Percentiles rank a stretch among this genome's conserved stretches.
Evolutionary conservation across 1,140 invertebrate species (phyloP).

Genomic region (Ruditapes philippinarum): DNA sequence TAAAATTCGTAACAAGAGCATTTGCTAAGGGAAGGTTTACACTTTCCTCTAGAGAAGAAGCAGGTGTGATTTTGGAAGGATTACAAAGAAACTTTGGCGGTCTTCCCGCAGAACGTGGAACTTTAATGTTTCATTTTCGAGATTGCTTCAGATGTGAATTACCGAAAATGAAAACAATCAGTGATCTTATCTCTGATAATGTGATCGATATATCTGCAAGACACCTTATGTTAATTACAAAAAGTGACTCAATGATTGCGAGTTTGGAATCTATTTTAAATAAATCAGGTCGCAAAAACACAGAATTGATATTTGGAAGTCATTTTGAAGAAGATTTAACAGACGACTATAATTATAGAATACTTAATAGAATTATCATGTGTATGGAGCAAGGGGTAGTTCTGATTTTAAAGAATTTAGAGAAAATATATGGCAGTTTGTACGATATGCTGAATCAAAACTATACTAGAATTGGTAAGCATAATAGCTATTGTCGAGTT

Average conservation of each 20-base stretch:
- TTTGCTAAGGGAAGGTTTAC: neutral
- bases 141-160: neutral
- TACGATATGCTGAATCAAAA: conserved; percentile 84
- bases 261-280: conserved; percentile 67
- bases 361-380: conserved; percentile 78
- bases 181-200: conserved; percentile 71
- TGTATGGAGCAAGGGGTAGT: conserved; percentile 81
- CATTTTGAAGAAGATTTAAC: conserved; percentile 78
- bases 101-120: conserved; percentile 57
- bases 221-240: conserved; percentile 75
- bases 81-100: conserved; percentile 80
- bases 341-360: conserved; percentile 79
- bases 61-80: conserved; percentile 57
- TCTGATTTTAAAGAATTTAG: conserved; percentile 78
- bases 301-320: conserved; percentile 77
- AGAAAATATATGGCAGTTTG: conserved; percentile 81
- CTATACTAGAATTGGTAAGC: conserved; percentile 77
- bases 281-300: conserved; percentile 39
- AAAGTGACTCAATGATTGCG: conserved; percentile 71
- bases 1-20: conserved; percentile 75
- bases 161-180: neutral
- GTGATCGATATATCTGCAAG: conserved; percentile 64
- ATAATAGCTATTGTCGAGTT: conserved; percentile 77
- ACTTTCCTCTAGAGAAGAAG: neutral
- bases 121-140: conserved; percentile 39